phyloP scores from a whole-genome alignment of 2,888 invertebrate species.

The Athetis lepigone region DNA sequence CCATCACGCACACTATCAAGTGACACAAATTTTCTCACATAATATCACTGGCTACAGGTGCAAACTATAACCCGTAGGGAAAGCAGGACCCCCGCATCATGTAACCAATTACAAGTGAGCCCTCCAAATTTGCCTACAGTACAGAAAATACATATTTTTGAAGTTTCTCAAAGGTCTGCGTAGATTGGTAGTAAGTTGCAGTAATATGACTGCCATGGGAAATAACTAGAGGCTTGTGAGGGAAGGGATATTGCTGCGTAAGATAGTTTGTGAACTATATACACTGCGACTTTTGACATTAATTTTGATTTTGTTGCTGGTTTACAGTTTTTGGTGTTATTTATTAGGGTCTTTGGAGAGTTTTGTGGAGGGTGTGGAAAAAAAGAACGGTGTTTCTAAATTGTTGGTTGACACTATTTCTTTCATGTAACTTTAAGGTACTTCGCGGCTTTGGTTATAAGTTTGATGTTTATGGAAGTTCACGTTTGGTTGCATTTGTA shows the following conservation, averaged over 20 bases:
- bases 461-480: too few species aligned
- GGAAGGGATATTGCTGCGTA: slow-evolving; percentile 74
- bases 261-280: slow-evolving; percentile 72
- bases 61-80: slow-evolving; percentile 84
- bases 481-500: too few species aligned
- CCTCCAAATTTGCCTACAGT: slow-evolving; percentile 66
- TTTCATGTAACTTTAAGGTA: background rate
- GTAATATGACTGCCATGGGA: slow-evolving; percentile 86
- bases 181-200: slow-evolving; percentile 79
- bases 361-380: background rate
- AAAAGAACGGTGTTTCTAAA: background rate
- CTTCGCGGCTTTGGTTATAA: too few species aligned
- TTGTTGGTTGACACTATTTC: background rate
- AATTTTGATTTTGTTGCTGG: slow-evolving; percentile 63
- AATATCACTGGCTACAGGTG: slow-evolving; percentile 87
- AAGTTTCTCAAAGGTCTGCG: slow-evolving; percentile 69
- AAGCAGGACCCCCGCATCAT: slow-evolving; percentile 80
- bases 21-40: slow-evolving; percentile 85
- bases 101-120: slow-evolving; percentile 75
- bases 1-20: slow-evolving; percentile 68
- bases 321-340: slow-evolving; percentile 34
- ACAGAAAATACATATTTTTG: slow-evolving; percentile 31
- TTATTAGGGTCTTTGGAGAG: slow-evolving; percentile 15
- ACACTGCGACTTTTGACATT: slow-evolving; percentile 65
- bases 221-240: slow-evolving; percentile 81